A percentile compares a stretch with the other conserved stretches of the same genome.
Conservation (phyloP, 2,113 vertebrate species). For the Carassius gibelio region DNA sequence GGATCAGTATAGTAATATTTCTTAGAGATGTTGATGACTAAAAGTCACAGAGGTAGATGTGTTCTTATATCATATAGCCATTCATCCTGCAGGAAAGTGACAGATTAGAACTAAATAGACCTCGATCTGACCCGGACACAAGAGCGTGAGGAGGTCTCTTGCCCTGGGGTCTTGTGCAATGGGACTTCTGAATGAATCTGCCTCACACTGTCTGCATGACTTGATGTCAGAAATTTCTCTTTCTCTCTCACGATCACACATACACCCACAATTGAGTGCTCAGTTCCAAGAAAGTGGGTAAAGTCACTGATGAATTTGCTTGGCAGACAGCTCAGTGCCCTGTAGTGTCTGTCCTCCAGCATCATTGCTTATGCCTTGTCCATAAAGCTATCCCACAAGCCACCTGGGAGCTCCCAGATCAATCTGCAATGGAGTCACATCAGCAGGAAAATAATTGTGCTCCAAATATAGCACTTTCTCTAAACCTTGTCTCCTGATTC, state of each 20-base stretch:
- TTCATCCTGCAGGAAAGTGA: neutral
- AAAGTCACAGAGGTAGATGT: neutral
- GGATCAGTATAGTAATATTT: neutral
- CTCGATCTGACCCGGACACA: slow-evolving; percentile 2
- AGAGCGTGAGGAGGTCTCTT: slow-evolving; percentile 16
- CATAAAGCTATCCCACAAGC: slow-evolving; percentile 37
- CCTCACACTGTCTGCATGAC: neutral
- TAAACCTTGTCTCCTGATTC: slow-evolving; percentile 32
- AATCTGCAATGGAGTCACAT: slow-evolving; percentile 43
- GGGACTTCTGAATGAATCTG: slow-evolving; percentile 21
- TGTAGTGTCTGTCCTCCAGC: slow-evolving; percentile 28
- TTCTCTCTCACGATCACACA: neutral
- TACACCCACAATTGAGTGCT: neutral
- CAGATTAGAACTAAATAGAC: slow-evolving; percentile 21
- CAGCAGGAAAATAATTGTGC: slow-evolving; percentile 52
- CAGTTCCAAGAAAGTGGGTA: slow-evolving; percentile 8
- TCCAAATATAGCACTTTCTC: slow-evolving; percentile 44
- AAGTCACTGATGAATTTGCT: slow-evolving; percentile 23
- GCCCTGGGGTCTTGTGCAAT: neutral
- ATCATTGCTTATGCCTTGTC: slow-evolving; percentile 42
- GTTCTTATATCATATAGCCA: neutral
- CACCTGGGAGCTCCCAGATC: slow-evolving; percentile 39
- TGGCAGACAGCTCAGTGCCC: slow-evolving; percentile 22
- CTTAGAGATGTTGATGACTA: neutral
- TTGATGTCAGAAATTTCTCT: slow-evolving; percentile 9